phyloP scores from a whole-genome alignment of 2,797 vertebrate genomes.

The Trachurus trachurus region DNA sequence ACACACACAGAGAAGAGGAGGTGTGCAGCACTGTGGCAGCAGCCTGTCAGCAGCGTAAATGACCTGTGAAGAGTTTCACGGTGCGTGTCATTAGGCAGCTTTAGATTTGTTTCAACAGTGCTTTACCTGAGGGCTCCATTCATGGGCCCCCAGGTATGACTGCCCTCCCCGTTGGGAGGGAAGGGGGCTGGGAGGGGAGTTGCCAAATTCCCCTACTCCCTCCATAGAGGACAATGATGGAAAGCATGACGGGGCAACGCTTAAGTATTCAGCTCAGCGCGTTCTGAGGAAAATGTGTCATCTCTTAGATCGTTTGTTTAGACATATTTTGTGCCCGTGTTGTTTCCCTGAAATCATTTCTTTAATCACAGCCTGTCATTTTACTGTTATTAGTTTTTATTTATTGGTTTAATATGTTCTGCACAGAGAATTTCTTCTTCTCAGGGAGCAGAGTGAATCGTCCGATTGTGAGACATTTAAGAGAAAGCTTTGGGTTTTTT shows the following conservation, averaged over 20 bases:
- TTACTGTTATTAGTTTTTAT: background rate
- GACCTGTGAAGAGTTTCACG: conserved; percentile 96
- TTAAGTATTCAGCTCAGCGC: conserved; percentile 25
- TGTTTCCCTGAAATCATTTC: background rate
- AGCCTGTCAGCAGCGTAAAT: conserved; percentile 93
- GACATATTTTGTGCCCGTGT: background rate
- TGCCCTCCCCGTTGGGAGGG: conserved; percentile 36
- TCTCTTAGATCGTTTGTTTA: conserved; percentile 1
- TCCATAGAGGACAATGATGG: conserved; percentile 53
- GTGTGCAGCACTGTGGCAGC: conserved; percentile 64
- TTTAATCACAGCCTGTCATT: background rate
- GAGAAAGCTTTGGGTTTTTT: background rate
- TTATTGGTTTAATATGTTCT: background rate
- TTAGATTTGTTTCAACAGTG: conserved; percentile 93
- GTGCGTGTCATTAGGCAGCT: conserved; percentile 94
- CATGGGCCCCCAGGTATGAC: conserved; percentile 91
- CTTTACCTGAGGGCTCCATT: conserved; percentile 91
- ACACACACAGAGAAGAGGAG: conserved; percentile 32
- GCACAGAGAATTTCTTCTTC: background rate
- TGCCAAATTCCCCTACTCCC: conserved; percentile 59
- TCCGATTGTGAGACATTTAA: background rate
- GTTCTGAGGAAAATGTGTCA: conserved; percentile 22
- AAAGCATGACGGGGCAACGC: conserved; percentile 60
- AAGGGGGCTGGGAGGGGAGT: background rate
- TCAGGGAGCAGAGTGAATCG: background rate